Base-by-base conservation (phyloP, 1,140 invertebrate genomes). In the Drosophila seguyi region DNA sequence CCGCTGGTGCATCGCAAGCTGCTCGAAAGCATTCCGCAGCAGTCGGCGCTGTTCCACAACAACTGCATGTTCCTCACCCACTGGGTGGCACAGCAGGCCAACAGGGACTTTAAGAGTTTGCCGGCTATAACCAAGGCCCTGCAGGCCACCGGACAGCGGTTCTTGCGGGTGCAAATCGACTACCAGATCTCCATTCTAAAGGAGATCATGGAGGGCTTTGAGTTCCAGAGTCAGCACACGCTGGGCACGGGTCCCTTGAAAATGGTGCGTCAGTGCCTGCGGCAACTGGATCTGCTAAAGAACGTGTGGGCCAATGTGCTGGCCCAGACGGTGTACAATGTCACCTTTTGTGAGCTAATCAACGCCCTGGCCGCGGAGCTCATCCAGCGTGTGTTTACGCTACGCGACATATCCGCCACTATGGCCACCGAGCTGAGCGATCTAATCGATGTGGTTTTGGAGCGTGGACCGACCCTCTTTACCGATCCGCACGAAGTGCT, bases 11-110 rank as follows among this genome's bases (percentile, higher is more conserved):
- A 98, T 93, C 95, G 95, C 86, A 95, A 96, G 75, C 95, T 95
- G 76, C 93, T 98, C 27, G 94, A 96, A 86, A 96, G 95, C 7
- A 96, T 98, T 79, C 97, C 97, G 14, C 97, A 98, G 84, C 96
- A 97, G 94, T 66, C 94, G 96, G 98, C 97, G n/a, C 81, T 99
- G 20, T 97, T 98, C 81, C 96, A 98, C 93, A 99, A 99, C 93
- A 98, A 99, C 92, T 98, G 97, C 84, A 95, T 97, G 95, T 99
- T 96, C 90, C 94, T 99, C 1, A 95, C 96, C 1, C 96, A 98
- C 93, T 95, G 91, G 75, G 90, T 93, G 38, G 61, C 75, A 0
- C 82, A 81, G 25, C 92, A 92, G 59, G 74, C 93, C n/a, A 79
- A 90, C 34, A 76, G 76, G 41, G 85, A 80, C 31, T 86, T 93